phyloP scores from a whole-genome alignment of 2,888 invertebrate genomes.

The Euspilapteryx auroguttella region DNA sequence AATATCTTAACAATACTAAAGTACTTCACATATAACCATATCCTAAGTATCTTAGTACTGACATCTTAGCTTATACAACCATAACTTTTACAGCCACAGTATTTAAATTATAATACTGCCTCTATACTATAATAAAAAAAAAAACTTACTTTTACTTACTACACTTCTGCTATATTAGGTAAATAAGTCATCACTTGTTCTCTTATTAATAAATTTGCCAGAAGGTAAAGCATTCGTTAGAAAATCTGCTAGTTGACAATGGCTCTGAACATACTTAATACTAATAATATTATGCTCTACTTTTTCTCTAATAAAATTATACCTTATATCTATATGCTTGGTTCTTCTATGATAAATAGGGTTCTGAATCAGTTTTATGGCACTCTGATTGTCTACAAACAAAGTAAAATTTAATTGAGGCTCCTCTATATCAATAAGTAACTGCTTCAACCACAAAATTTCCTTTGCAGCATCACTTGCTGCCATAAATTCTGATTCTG shows the following conservation, averaged over 20 bases:
- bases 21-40: too few species aligned
- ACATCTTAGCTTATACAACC: too few species aligned
- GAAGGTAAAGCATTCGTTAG: not conserved
- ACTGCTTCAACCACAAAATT: conserved; percentile 6
- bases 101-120: too few species aligned
- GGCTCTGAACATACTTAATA: conserved; percentile 9
- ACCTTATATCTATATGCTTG: conserved; percentile 12
- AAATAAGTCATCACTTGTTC: not conserved
- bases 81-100: too few species aligned
- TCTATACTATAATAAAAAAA: too few species aligned
- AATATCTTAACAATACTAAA: too few species aligned
- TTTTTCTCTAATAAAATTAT: conserved; percentile 12
- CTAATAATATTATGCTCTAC: conserved; percentile 4
- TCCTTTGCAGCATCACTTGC: conserved; percentile 10
- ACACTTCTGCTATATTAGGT: too few species aligned
- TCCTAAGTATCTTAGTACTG: too few species aligned
- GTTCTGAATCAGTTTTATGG: conserved; percentile 12
- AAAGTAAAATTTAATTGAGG: not conserved
- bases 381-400: conserved; percentile 11
- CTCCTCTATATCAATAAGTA: not conserved
- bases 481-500: conserved; percentile 10
- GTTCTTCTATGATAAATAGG: conserved; percentile 12
- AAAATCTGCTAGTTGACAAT: conserved; percentile 5
- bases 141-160: too few species aligned
- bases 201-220: not conserved